phyloP scores from a whole-genome alignment of 2,888 invertebrate species.

The Gari tellinella region DNA sequence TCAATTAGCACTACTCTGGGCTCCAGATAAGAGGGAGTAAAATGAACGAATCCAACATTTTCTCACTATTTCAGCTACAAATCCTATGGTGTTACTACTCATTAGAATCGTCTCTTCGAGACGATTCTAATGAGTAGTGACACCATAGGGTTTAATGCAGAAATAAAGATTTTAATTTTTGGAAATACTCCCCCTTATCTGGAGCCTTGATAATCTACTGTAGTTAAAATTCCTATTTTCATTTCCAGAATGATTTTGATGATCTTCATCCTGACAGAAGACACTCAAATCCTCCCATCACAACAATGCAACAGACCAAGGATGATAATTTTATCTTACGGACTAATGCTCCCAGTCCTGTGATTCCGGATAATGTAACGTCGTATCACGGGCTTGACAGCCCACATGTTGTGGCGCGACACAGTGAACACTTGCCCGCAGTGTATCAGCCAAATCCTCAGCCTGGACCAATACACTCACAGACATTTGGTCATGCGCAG shows the following conservation, averaged over 20 bases:
- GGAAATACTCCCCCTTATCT: too few species aligned
- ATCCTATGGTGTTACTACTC: too few species aligned
- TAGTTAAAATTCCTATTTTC: not conserved
- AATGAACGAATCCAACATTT: too few species aligned
- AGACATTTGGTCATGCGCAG: constrained; percentile 39
- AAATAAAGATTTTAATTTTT: too few species aligned
- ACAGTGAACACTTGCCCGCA: constrained; percentile 46
- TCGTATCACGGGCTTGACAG: constrained; percentile 59
- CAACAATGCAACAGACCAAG: constrained; percentile 65
- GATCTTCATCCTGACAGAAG: constrained; percentile 63
- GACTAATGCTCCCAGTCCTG: constrained; percentile 61
- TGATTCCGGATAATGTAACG: constrained; percentile 25
- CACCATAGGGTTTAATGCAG: too few species aligned
- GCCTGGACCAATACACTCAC: constrained; percentile 40
- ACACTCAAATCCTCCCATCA: constrained; percentile 62
- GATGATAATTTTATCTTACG: constrained; percentile 76
- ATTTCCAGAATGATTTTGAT: constrained; percentile 66
- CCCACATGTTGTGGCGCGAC: constrained; percentile 39
- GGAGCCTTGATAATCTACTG: too few species aligned
- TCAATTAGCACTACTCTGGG: too few species aligned
- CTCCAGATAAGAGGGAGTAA: too few species aligned
- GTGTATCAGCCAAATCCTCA: constrained; percentile 35
- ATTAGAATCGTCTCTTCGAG: too few species aligned
- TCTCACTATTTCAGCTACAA: too few species aligned
- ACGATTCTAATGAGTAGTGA: too few species aligned